Evolutionary conservation across 2,888 invertebrate species (phyloP), one percentile per base, ranked within the genome.

Genomic region (Ophion obscuratus): DNA sequence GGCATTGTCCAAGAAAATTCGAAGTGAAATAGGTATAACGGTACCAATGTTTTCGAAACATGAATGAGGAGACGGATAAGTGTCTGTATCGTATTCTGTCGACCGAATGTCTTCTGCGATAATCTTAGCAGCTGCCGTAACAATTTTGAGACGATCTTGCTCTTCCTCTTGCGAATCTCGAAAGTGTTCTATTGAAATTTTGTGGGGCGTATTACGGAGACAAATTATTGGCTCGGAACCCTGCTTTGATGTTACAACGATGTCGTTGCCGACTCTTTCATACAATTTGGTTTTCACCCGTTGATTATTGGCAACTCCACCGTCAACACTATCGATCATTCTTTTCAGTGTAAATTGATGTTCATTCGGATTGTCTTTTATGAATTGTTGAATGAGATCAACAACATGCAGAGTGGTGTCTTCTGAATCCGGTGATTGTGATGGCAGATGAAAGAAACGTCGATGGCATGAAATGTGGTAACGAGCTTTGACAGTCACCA

Each of bases 211-310:
- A 53, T 76, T 31, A 31, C 75, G 64, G 64, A 76, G 64, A 10
- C 6, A n/a, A 66, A 76, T 76, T 10, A 53, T 66, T 67, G 64
- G 66, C 76, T 76, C 47, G 17, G 17, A 53, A 53, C 64, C 44
- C 31, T 14, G 44, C 64, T 75, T 76, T 24, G 64, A 66, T 53
- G 66, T 47, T 66, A 75, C 57, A 62, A 44, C 44, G 20, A 75
- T 64, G n/a, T 64, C 27, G 3, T 62, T 47, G 14, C 64, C 75
- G 64, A 47, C 40, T 62, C 40, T 40, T 74, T 74, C 74, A 9
- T 74, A 62, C 75, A 75, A 75, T 75, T 75, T 76, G 1, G 47
- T 66, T 62, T 62, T 75, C 2, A 64, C 10, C 75, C 75, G 64
- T 64, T 27, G 62, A 27, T 64, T 64, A 66, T 47, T 66, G 7